Conservation (phyloP, 1,140 invertebrate genomes). For the Cardiocondyla obscurior region DNA sequence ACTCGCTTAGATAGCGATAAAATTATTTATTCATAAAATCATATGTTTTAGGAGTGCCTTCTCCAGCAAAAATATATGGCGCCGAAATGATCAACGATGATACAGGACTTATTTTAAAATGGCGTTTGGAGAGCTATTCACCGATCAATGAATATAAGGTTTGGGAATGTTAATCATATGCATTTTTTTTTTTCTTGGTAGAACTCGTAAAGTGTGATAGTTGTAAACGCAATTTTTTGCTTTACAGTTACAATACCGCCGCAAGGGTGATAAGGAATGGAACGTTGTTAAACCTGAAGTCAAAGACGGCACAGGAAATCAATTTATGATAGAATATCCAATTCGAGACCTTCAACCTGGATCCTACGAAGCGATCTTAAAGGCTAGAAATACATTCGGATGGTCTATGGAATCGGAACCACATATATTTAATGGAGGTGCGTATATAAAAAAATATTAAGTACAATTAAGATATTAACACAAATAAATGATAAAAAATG, state of each 20-base stretch:
- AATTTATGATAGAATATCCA: constrained; percentile 69
- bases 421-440: constrained; percentile 73
- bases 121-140: constrained; percentile 83
- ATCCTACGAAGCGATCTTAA: constrained; percentile 73
- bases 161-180: neutral
- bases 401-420: constrained; percentile 73
- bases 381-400: constrained; percentile 75
- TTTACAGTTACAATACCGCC: constrained; percentile 76
- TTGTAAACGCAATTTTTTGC: neutral
- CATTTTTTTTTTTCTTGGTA: neutral
- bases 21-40: constrained; percentile 15
- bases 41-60: constrained; percentile 73
- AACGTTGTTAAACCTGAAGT: constrained; percentile 65
- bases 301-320: constrained; percentile 69
- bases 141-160: constrained; percentile 82
- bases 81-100: constrained; percentile 70
- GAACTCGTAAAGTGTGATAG: neutral
- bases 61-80: constrained; percentile 68
- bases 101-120: constrained; percentile 80
- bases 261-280: constrained; percentile 69
- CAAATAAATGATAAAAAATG: neutral
- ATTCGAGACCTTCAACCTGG: constrained; percentile 72
- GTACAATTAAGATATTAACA: neutral
- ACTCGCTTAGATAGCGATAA: neutral
- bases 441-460: constrained; percentile 26